A percentile compares a stretch with the other conserved stretches of the same genome.
Conservation (phyloP, 2,888 invertebrate species). For the Hoplodrina blanda region DNA sequence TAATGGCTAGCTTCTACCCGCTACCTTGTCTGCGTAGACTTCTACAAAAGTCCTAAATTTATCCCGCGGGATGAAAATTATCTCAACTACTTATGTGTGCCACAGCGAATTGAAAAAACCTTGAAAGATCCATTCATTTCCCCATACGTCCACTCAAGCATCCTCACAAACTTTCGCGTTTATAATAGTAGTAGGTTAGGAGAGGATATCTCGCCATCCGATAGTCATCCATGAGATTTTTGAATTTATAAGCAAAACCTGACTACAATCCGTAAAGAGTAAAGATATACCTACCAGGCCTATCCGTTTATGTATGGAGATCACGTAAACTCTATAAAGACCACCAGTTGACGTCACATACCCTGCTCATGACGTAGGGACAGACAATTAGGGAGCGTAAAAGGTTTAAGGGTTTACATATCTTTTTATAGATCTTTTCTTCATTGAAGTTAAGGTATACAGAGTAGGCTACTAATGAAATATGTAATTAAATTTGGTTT, state of each 20-base stretch:
- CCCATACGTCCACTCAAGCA: too few species aligned
- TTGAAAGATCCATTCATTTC: too few species aligned
- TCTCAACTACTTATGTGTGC: too few species aligned
- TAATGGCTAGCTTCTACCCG: too few species aligned
- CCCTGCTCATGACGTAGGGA: slow-evolving; percentile 15
- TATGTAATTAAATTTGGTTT: background rate
- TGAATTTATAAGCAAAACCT: slow-evolving; percentile 2
- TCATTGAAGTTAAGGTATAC: background rate
- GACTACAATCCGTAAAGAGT: slow-evolving; percentile 7
- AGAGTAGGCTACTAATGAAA: background rate
- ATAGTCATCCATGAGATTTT: background rate
- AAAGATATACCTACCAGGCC: background rate
- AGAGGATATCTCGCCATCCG: background rate
- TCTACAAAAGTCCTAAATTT: too few species aligned
- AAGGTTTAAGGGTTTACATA: background rate
- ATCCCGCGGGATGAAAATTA: too few species aligned
- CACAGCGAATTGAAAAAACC: too few species aligned
- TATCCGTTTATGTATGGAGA: background rate
- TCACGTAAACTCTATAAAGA: slow-evolving; percentile 7
- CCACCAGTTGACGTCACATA: slow-evolving; percentile 19
- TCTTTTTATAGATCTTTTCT: background rate
- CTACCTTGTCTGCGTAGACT: too few species aligned
- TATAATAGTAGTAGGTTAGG: too few species aligned
- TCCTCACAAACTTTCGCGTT: too few species aligned
- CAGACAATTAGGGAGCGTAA: background rate